Evolutionary conservation across 1,140 invertebrate genomes (phyloP), one percentile per base, ranked within the genome.

Genomic region (Achroia grisella): DNA sequence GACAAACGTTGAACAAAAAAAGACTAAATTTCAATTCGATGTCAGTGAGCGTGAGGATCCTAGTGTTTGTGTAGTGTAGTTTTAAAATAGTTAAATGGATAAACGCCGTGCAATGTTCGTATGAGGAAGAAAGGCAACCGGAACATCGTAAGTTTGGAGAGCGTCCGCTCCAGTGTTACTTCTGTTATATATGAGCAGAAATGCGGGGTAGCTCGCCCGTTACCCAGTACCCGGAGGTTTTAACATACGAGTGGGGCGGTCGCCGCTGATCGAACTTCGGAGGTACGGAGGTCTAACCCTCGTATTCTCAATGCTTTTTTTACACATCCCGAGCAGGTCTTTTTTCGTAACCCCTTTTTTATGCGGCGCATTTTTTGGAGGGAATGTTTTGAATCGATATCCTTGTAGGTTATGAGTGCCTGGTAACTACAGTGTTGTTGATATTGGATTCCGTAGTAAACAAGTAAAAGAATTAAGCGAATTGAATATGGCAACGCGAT

Each of bases 31-130:
- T 52, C 69, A 69, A 58, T 62, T 70, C 62, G 60, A 83, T 83
- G 79, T 80, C 74, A 65, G 72, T 71, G 73, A 57, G 61, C 59
- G 64, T 54, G 65, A 66, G 66, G 57, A 74, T 61, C 70, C 52
- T 63, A 65, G 69, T 79, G 72, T 62, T 59, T 64, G 75, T 79
- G 70, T 73, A 75, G 75, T 80, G 78, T 75, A 70, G 64, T 77
- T 73, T 72, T 62, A 75, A 75, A 78, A 80, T 80, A 79, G 75
- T 77, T 80, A 78, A 83, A 83, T 83, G 79, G 73, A 79, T 81
- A 77, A 70, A 74, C 63, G 61, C 45, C 72, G 75, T 72, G 75
- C 74, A 67, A 83, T 83, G 79, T 65, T 83, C 79, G 77, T 79
- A 83, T 83, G 79, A 83, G 77, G 79, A 84, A 84, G 77, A 84